Conservation (phyloP, 2,797 vertebrate genomes). For the Acridotheres tristis region DNA sequence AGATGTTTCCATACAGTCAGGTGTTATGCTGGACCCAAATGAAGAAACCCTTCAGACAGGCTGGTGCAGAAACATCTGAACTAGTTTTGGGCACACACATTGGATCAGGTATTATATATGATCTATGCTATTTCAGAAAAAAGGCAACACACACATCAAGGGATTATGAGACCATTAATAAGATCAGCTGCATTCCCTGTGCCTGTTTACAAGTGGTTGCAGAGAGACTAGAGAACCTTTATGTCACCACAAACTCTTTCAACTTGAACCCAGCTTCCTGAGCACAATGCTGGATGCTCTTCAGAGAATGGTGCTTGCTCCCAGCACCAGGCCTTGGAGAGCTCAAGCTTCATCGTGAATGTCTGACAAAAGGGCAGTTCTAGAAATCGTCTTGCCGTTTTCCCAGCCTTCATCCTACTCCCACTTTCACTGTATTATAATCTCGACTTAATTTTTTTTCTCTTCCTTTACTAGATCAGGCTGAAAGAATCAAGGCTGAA, state of each 20-base stretch:
- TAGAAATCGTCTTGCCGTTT: neutral
- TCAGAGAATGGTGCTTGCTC: accelerated
- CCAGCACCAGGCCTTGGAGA: neutral
- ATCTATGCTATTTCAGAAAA: neutral
- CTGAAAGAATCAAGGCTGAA: neutral
- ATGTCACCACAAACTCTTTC: neutral
- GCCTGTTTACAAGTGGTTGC: neutral
- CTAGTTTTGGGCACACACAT: neutral
- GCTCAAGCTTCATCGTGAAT: neutral
- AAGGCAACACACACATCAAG: neutral
- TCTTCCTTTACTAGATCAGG: neutral
- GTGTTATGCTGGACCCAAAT: neutral
- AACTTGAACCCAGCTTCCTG: neutral
- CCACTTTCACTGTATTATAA: neutral
- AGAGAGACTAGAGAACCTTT: neutral
- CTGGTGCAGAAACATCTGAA: neutral
- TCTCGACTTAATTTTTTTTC: neutral
- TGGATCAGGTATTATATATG: neutral
- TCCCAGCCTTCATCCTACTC: neutral
- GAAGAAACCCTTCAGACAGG: neutral
- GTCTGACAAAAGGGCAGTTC: neutral
- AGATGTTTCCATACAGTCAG: neutral
- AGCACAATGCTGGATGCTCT: neutral
- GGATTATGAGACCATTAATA: neutral
- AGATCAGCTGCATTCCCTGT: neutral